Base-by-base conservation (phyloP, 1,140 invertebrate genomes). In the Mactra quadrangularis region DNA sequence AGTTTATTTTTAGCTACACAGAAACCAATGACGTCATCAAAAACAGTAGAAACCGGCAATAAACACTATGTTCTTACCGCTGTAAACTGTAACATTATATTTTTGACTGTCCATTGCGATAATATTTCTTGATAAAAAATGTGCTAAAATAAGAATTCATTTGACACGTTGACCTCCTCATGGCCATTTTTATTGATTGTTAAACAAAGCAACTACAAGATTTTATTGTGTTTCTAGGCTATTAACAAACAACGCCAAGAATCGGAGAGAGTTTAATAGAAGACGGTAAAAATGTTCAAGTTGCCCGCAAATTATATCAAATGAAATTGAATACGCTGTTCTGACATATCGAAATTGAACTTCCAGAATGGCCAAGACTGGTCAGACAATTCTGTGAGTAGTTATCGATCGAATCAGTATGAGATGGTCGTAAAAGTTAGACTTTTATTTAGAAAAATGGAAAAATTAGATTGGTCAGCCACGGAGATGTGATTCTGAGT, bases 301-400 rank as follows among this genome's bases (percentile, higher is more conserved):
- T 53, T 19, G 47, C n/a, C 50, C 68, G 33, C 68, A 71, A 71
- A 71, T 71, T 53, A 71, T 71, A 71, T 71, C 68, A 71, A 71
- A 22, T 71, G 68, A 71, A 71, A 71, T 71, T 71, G 52, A 71
- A 71, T 71, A 71, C 68, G n/a, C 19, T 47, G 50, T 7, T 29
- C 3, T 71, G 68, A 71, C 68, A 71, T 38, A 53, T 35, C 29
- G 47, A 38, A 47, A 71, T 71, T 71, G 50, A 71, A 33, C 68
- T 71, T 33, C 53, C 68, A 55, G 31, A 53, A 53, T 33, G 3
- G 29, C 33, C 27, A 25, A 17, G 47, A 71, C 52, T 71, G 68
- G 68, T 71, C 68, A 71, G 68, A 27, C 41, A 38, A 55, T 25
- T 33, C 17, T 15, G 17, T 9, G 27, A 53, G 29, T 71, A 31